Evolutionary conservation across 1,140 invertebrate genomes (phyloP), one percentile per base, ranked within the genome.

Genomic region (Drosophila sechellia): DNA sequence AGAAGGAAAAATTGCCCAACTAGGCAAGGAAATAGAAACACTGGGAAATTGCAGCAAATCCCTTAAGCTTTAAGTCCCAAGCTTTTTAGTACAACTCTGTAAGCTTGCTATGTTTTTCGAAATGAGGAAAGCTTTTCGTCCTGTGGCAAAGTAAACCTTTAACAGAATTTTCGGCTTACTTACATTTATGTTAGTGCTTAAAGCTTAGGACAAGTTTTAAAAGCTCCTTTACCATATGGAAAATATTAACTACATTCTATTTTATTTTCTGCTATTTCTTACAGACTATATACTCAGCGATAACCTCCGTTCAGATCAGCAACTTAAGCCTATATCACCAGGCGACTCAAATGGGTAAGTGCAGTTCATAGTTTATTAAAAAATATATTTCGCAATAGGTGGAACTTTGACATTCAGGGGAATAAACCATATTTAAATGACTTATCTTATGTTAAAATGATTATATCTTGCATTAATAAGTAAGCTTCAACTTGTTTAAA

Each of bases 281-380:
- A 3, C 52, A 92, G 91, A 92, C 72, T 92, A 92, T 61, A 78
- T 92, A 10, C 73, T 92, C 43, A 85, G 80, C 50, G 90, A 92
- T 59, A 91, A 90, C 60, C 72, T 86, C 17, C 91, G 90, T 12
- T 68, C 86, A 50, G 90, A 91, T 52, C 89, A 80, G 54, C 91
- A 92, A 53, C 57, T 91, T 6, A 92, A 91, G 31, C 76, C 89
- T 8, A 73, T 90, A 40, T 86, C 90, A 4, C 90, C 90, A 2
- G 81, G 76, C 63, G 91, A 92, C 48, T 65, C 91, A 37, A 80
- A 91, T 56, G 91, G 91, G 91, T 92, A 52, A 92, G 91, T 92
- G 10, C 0, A 6, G 27, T 6, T 35, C 5, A 13, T 40, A 40
- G 46, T n/a, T 42, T 49, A 27, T 13, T 13, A 11, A 1, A 12